phyloP scores from a whole-genome alignment of 2,888 invertebrate genomes.

The Lampropteryx suffumata region DNA sequence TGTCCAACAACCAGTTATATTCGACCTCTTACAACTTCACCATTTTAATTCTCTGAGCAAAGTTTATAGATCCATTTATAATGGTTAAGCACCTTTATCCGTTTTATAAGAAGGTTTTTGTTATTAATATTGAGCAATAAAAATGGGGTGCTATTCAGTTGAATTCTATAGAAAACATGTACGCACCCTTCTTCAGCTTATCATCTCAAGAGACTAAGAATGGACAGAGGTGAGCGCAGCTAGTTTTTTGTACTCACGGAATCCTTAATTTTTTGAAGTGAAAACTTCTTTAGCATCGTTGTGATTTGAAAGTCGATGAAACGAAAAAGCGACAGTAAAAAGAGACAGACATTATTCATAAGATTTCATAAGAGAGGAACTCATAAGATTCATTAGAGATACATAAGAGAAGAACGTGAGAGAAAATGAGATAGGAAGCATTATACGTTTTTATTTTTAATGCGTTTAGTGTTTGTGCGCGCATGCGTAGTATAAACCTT shows the following conservation, averaged over 20 bases:
- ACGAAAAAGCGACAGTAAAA: too few species aligned
- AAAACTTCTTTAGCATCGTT: too few species aligned
- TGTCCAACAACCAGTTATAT: constrained; percentile 53
- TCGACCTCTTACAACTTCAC: constrained; percentile 35
- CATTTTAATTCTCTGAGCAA: constrained; percentile 15
- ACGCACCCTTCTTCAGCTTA: constrained; percentile 15
- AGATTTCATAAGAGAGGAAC: too few species aligned
- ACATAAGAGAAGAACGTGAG: too few species aligned
- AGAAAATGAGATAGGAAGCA: too few species aligned
- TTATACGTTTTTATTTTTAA: too few species aligned
- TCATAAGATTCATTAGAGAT: too few species aligned
- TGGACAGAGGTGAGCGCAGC: constrained; percentile 10
- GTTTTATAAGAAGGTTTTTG: constrained; percentile 65
- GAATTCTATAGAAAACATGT: constrained; percentile 21
- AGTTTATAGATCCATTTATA: constrained; percentile 43
- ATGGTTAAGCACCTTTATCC: constrained; percentile 53
- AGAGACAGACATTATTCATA: too few species aligned
- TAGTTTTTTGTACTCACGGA: constrained; percentile 8
- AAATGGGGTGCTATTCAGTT: constrained; percentile 42
- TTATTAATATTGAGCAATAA: constrained; percentile 54
- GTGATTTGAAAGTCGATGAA: too few species aligned
- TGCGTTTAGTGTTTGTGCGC: too few species aligned
- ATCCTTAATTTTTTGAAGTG: too few species aligned
- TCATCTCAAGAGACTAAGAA: constrained; percentile 6
- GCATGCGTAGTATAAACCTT: too few species aligned